Evolutionary conservation across 2,797 vertebrate species (phyloP).

Genomic region (Xenops minutus): DNA sequence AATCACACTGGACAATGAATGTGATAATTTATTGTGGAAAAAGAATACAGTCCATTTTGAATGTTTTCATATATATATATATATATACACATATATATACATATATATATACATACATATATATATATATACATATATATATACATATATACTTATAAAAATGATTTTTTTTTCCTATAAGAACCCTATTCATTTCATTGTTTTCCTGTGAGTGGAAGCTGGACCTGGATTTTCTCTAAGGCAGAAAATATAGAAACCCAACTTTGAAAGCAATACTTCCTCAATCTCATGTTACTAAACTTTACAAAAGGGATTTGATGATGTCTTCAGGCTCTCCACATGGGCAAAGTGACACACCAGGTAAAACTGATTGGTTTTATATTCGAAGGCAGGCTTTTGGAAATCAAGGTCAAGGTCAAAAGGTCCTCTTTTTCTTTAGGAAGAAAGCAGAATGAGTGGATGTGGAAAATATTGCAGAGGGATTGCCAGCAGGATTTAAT

Average conservation of each 20-base stretch:
- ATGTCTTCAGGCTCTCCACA: neutral
- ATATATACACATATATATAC: accelerated
- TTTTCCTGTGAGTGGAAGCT: neutral
- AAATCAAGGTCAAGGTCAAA: neutral
- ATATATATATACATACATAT: neutral
- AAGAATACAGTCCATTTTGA: neutral
- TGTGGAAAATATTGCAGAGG: neutral
- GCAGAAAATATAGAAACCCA: neutral
- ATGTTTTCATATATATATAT: neutral
- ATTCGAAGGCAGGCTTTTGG: neutral
- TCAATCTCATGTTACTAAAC: neutral
- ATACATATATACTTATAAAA: too few species aligned
- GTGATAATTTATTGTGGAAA: neutral
- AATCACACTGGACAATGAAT: neutral
- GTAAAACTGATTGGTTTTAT: neutral
- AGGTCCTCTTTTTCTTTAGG: neutral
- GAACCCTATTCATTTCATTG: neutral
- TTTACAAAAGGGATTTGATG: neutral
- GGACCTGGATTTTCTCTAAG: neutral
- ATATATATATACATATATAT: neutral
- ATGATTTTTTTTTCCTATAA: neutral
- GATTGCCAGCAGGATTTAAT: neutral
- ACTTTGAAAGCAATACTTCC: neutral
- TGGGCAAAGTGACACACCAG: neutral
- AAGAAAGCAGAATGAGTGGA: neutral